Base-by-base conservation (phyloP, 1,140 invertebrate species). In the Cydia splendana region DNA sequence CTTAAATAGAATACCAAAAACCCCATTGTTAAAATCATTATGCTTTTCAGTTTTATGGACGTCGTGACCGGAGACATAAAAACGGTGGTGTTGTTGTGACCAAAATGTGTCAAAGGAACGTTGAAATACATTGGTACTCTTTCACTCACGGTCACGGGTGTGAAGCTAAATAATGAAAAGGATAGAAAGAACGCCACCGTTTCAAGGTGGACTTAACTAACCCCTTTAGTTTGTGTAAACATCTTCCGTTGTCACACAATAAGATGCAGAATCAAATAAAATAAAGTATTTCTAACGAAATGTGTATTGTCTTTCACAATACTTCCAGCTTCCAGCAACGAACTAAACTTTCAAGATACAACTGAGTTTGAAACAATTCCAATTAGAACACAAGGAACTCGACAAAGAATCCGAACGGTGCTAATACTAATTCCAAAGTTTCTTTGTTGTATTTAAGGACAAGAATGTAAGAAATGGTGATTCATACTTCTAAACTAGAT, bases 401-500 rank as follows among this genome's bases (percentile, higher is more conserved):
- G 5, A 18, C 51, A 53, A 18, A n/a, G 51, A 53, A n/a, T 53
- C 12, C 15, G n/a, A 15, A 53, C 45, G 7, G 45, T 48, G 15
- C 13, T 48, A 48, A 18, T 57, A 48, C 13, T 48, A 48, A 18
- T 57, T 57, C 53, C 51, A 18, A 53, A 53, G 51, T 53, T 62
- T 18, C 57, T 24, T 62, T 24, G 20, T 62, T 62, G 20, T 12
- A 62, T 62, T 62, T 62, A n/a, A 62, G 20, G 57, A 62, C 57
- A 62, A 24, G 7, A 62, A 62, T 62, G 20, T n/a, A 24, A 18
- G n/a, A 18, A 62, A 62, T 24, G 57, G 57, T 62, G 57, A 62
- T 62, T 24, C 57, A 62, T 62, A 24, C 20, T 57, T 15, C 53
- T 20, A 62, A 62, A 62, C 57, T 62, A 62, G 57, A 62, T 62